phyloP scores from a whole-genome alignment of 2,113 vertebrate genomes.

The Equus przewalskii region DNA sequence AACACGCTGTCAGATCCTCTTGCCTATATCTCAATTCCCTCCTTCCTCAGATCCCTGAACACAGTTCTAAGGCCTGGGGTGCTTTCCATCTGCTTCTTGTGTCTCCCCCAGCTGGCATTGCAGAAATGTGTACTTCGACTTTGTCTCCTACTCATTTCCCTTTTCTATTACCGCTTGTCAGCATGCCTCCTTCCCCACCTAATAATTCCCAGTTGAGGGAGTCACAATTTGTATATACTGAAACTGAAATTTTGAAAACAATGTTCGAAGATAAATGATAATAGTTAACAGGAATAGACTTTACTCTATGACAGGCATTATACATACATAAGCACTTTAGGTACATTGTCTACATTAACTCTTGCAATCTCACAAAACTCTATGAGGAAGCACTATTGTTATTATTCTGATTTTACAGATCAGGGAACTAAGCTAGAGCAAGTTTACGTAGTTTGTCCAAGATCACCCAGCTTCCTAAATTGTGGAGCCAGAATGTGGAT shows the following conservation, averaged over 20 bases:
- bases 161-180: background rate
- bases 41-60: background rate
- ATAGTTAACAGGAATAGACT: background rate
- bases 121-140: background rate
- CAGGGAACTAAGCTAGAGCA: background rate
- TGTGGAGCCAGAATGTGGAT: background rate
- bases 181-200: background rate
- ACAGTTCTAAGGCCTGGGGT: background rate
- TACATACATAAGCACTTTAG: background rate
- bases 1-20: background rate
- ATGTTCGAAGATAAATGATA: background rate
- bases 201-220: background rate
- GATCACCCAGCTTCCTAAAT: background rate
- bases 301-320: background rate
- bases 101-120: background rate
- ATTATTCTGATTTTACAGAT: background rate
- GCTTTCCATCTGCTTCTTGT: background rate
- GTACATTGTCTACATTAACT: background rate
- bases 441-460: background rate
- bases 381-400: background rate
- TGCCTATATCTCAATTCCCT: background rate
- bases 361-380: background rate
- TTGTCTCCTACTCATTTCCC: background rate
- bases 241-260: conserved; percentile 13
- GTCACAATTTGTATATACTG: background rate